Conservation (phyloP, 2,797 vertebrate species). For the Malurus leucopterus region DNA sequence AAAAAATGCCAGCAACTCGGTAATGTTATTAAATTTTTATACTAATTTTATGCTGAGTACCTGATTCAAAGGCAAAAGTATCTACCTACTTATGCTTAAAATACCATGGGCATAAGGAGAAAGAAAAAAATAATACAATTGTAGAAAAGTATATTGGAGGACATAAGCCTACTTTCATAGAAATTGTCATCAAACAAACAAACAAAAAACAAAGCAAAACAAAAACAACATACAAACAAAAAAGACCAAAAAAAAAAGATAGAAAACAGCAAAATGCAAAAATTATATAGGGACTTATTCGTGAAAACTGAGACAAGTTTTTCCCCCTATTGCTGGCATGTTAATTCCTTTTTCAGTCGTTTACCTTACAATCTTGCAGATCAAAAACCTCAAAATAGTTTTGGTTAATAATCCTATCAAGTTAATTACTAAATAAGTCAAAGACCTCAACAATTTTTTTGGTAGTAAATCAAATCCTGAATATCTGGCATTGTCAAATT, state of each 20-base stretch:
- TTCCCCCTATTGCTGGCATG: background rate
- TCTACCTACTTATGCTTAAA: background rate
- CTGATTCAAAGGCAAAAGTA: background rate
- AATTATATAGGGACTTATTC: background rate
- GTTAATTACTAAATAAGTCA: background rate
- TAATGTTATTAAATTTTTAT: background rate
- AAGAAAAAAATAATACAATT: background rate
- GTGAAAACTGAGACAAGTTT: background rate
- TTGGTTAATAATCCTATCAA: background rate
- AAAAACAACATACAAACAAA: no score
- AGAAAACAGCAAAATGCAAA: background rate
- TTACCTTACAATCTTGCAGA: background rate
- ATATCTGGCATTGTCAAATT: background rate
- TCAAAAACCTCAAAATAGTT: background rate
- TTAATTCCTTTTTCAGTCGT: background rate
- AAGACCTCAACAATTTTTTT: background rate
- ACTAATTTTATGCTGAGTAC: background rate
- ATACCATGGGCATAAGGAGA: background rate
- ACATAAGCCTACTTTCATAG: background rate
- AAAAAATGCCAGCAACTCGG: background rate
- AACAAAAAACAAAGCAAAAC: background rate
- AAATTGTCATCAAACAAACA: background rate
- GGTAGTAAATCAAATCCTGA: background rate
- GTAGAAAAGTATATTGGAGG: background rate
- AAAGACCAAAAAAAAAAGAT: background rate